phyloP scores from a whole-genome alignment of 2,797 vertebrate species.

The Peromyscus eremicus region DNA sequence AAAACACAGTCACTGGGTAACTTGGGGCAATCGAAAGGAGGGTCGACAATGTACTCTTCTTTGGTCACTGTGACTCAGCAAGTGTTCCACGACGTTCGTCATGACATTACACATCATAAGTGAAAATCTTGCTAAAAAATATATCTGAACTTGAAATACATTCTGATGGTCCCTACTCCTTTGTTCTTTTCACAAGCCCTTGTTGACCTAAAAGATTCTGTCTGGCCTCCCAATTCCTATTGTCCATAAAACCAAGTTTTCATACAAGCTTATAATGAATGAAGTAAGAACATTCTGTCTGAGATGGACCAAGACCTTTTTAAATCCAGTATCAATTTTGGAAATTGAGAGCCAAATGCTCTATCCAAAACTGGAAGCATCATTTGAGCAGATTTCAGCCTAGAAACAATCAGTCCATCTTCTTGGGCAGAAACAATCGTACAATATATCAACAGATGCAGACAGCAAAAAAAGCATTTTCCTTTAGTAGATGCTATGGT shows the following conservation, averaged over 20 bases:
- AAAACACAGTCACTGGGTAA: not conserved
- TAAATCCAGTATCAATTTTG: slow-evolving; percentile 7
- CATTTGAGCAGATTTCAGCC: not conserved
- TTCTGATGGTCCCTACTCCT: not conserved
- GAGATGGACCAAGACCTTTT: not conserved
- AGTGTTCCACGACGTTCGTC: not conserved
- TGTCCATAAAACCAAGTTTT: not conserved
- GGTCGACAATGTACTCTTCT: not conserved
- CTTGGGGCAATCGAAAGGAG: not conserved
- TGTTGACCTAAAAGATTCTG: not conserved
- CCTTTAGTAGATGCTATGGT: not conserved
- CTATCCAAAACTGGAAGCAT: not conserved
- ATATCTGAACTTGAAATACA: slow-evolving; percentile 5
- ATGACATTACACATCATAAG: not conserved
- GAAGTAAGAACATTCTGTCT: not conserved
- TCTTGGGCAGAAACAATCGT: not conserved
- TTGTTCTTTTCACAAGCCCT: not conserved
- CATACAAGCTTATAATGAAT: slow-evolving; percentile 6
- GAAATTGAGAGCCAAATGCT: slow-evolving; percentile 2
- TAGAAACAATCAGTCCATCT: not conserved
- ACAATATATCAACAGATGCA: not conserved
- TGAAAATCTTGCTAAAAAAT: not conserved
- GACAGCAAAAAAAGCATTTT: not conserved
- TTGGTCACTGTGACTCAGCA: not conserved
- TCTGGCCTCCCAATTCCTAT: not conserved